Conservation (phyloP, 2,888 invertebrate species). For the Myathropa florea region DNA sequence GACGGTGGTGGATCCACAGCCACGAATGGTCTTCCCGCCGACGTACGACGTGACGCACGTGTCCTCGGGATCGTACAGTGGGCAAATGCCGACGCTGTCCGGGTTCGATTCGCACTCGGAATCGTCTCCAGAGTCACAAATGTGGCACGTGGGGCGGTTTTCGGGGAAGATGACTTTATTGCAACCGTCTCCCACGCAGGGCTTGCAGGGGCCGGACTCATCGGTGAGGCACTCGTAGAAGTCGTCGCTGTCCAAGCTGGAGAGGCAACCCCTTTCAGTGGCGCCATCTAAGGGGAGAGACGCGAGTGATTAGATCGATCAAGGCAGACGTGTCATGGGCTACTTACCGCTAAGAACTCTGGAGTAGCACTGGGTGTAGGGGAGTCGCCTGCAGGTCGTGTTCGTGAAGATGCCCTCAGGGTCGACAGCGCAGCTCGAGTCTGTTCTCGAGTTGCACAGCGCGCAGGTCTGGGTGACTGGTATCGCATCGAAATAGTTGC, state of each 20-base stretch:
- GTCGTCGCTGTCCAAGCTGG: slow-evolving; percentile 75
- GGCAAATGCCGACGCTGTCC: slow-evolving; percentile 73
- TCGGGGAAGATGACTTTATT: slow-evolving; percentile 74
- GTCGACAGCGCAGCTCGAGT: slow-evolving; percentile 74
- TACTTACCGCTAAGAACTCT: slow-evolving; percentile 73
- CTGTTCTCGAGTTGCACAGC: slow-evolving; percentile 77
- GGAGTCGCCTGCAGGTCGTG: slow-evolving; percentile 72
- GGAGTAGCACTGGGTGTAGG: slow-evolving; percentile 76
- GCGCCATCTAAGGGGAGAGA: slow-evolving; percentile 72
- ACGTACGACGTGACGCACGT: slow-evolving; percentile 75
- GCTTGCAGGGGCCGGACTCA: slow-evolving; percentile 73
- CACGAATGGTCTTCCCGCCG: slow-evolving; percentile 74
- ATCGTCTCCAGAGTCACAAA: slow-evolving; percentile 75
- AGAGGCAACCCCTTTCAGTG: slow-evolving; percentile 78
- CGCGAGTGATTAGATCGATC: not conserved
- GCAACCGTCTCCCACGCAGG: slow-evolving; percentile 74
- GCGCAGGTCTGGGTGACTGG: slow-evolving; percentile 72
- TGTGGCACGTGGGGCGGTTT: slow-evolving; percentile 74
- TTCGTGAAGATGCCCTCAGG: slow-evolving; percentile 67
- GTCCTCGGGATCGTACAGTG: slow-evolving; percentile 73
- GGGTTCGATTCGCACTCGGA: slow-evolving; percentile 73
- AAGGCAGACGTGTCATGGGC: not conserved
- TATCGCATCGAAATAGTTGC: slow-evolving; percentile 74
- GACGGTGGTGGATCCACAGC: slow-evolving; percentile 74
- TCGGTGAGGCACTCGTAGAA: slow-evolving; percentile 76